Evolutionary conservation across 2,113 vertebrate species (phyloP), one percentile per base, ranked within the genome.

Genomic region (Eptesicus fuscus): DNA sequence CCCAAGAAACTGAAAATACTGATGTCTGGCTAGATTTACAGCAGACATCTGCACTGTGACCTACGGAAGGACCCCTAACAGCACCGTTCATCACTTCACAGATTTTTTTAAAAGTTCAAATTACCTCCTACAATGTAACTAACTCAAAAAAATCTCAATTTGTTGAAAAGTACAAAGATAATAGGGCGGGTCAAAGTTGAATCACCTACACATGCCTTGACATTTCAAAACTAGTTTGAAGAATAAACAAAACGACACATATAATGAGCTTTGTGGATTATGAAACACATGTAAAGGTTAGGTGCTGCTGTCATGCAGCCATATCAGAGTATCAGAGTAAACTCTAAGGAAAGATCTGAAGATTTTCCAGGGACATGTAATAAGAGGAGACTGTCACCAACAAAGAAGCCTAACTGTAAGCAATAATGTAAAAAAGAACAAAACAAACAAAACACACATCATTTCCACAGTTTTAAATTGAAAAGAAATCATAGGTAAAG

Each of bases 141-240:
- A 18, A 44, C 17, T 4, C 1, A 0, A 40, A 0, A 40, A 74
- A 73, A 28, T 49, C 35, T 63, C 65, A 69, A 35, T 2, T 5
- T 17, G 28, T 8, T 25, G 18, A 70, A 42, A 53, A 30, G 11
- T 17, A 3, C 37, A 40, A 51, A 79, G 35, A 14, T 13, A 9
- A 18, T 1, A 32, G 12, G 42, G 16, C 2, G 0, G 18, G 23
- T 42, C 37, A 18, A 9, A 2, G 30, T 0, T 42, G 11, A 40
- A n/a, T 30, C 9, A 20, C 56, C 28, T 14, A 1, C 51, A 73
- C 4, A 28, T 0, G 20, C 32, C 56, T 49, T 30, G 42, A 37
- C 3, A n/a, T 23, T 47, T 22, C 12, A 20, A 83, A 40, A 71
- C 13, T 7, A 11, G 30, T 69, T 49, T 61, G 9, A 18, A 82